Evolutionary conservation across 2,888 invertebrate genomes (phyloP).

Genomic region (Drosophila leonis): DNA sequence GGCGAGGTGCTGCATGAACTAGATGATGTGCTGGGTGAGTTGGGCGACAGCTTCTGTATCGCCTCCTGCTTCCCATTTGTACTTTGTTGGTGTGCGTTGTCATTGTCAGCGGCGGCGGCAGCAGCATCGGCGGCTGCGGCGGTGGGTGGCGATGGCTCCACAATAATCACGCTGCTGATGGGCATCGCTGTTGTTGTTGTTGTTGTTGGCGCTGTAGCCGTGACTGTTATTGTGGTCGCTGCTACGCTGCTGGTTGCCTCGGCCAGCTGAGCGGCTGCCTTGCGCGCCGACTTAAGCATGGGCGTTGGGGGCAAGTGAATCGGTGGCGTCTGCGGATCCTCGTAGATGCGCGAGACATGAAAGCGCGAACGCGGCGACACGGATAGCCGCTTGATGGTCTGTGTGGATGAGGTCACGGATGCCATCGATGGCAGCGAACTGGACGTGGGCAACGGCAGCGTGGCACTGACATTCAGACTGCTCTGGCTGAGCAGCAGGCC

Average conservation of each 20-base stretch:
- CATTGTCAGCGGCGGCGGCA: background rate
- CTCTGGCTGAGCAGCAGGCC: slow-evolving; percentile 55
- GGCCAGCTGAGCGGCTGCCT: slow-evolving; percentile 54
- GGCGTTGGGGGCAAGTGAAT: slow-evolving; percentile 82
- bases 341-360: slow-evolving; percentile 83
- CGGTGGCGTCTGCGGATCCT: slow-evolving; percentile 84
- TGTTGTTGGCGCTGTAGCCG: slow-evolving; percentile 20
- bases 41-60: slow-evolving; percentile 43
- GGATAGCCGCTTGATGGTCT: slow-evolving; percentile 82
- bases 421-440: slow-evolving; percentile 83
- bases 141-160: slow-evolving; percentile 53
- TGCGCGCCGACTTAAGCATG: slow-evolving; percentile 67
- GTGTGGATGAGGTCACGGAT: slow-evolving; percentile 82
- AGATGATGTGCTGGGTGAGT: slow-evolving; percentile 52
- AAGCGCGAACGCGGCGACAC: slow-evolving; percentile 84
- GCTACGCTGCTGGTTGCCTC: slow-evolving; percentile 20
- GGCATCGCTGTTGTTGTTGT: slow-evolving; percentile 45
- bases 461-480: slow-evolving; percentile 39
- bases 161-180: slow-evolving; percentile 67
- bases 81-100: slow-evolving; percentile 42
- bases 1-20: slow-evolving; percentile 70
- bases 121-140: background rate
- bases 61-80: slow-evolving; percentile 31
- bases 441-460: slow-evolving; percentile 75
- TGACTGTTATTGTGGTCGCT: slow-evolving; percentile 12